Evolutionary conservation across 1,140 invertebrate genomes (phyloP), one percentile per base, ranked within the genome.

Genomic region (Drosophila azteca): DNA sequence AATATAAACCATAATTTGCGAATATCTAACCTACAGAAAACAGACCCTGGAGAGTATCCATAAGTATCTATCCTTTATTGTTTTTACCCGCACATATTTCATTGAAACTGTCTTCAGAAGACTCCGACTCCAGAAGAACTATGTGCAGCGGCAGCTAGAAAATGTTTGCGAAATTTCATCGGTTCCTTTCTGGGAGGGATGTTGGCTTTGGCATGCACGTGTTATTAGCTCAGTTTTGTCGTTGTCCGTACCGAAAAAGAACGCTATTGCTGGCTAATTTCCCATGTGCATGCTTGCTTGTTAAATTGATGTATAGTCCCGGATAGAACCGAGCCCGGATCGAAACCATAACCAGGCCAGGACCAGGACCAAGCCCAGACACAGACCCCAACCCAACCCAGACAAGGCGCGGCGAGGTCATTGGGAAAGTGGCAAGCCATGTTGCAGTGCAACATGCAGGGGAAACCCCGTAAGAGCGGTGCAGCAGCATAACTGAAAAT

Each of bases 211-310:
- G 35, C 13, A 68, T 68, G 63, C 29, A 49, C 58, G 53, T 76
- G 70, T 65, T 62, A 64, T 50, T 49, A 78, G 53, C 79, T 73
- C 59, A 51, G 59, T 55, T 63, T 69, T 82, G 79, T 72, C 70
- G 69, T 63, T 75, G 65, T 70, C 58, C 58, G 65, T 75, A 81
- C 61, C 63, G 62, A 81, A 81, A 79, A 87, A 87, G 81, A 70
- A 52, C 70, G 75, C 78, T 87, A 85, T 87, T 78, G 78, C 82
- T 50, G 62, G 67, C 83, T 88, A 87, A 87, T 87, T 88, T 87
- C 83, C 83, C 83, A 76, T 81, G 83, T 79, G 83, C 83, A 88
- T 88, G 83, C 71, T 88, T 76, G 83, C 83, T 83, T 88, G 83
- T 87, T 88, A 87, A 87, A 87, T 77, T 87, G 83, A 87, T 87